Base-by-base conservation (phyloP, 2,797 vertebrate genomes). In the Enteromius trimaculatus region DNA sequence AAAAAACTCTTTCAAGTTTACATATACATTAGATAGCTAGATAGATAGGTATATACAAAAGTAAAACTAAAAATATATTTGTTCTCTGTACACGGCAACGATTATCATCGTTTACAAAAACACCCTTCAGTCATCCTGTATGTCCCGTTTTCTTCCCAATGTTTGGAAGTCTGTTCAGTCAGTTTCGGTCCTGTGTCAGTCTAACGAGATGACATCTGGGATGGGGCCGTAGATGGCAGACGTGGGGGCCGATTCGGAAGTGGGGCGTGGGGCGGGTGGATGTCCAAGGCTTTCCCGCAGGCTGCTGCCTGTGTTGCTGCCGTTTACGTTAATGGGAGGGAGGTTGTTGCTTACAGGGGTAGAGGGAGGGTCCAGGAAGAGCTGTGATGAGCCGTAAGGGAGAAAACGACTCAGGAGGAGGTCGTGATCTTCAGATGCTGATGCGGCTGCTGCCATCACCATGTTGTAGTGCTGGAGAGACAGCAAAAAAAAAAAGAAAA, bases 51-150 rank as follows among this genome's bases (percentile, higher is more conserved):
- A 96, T 96, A 95, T 98, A 98, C 95, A 99, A 99, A 99, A 98
- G 96, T 98, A 96, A 97, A 97, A 97, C 96, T 96, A 97, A 99
- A 99, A 99, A 99, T 99, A 99, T 94, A 99, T 96, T 98, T 97
- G 96, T 98, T 99, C 96, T 99, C 97, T 99, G 96, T 99, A 97
- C 97, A 99, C 89, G 89, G 94, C 93, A 94, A 93, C 91, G 91
- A 93, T 80, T 37, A 6, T 71, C 72, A 80, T 86, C 65, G 34
- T 81, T 92, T 88, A 89, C 92, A 94, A 96, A 96, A 94, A 90
- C 91, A 90, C 87, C 88, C 85, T 87, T 88, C 79, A 34, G 71
- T 65, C 53, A 83, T 81, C 53, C 90, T 88, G 88, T 78, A 82
- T 87, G 87, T 84, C 70, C 88, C 53, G 85, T 88, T 89, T 62